These are phyloP conservation scores for Diadophis punctatus DNA, from an alignment of 2,113 vertebrate genomes.

Conservation along the genomic window DNA sequence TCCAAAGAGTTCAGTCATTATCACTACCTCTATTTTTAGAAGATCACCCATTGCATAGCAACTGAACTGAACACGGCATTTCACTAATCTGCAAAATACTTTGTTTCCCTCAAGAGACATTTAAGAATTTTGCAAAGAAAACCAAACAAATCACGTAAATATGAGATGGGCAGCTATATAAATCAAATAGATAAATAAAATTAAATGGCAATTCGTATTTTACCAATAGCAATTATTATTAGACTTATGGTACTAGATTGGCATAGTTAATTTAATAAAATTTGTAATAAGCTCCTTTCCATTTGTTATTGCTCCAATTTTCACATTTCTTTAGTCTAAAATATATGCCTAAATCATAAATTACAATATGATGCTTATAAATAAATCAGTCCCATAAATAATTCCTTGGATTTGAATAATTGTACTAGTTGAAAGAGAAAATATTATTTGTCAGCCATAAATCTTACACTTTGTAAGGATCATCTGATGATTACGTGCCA, in stretches of 20 bases:
- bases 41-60: neutral
- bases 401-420: neutral
- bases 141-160: neutral
- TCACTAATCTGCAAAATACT: neutral
- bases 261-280: neutral
- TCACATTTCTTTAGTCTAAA: neutral
- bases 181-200: no score
- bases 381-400: neutral
- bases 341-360: neutral
- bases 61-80: neutral
- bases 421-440: no score
- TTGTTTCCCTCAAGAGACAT: neutral
- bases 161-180: neutral
- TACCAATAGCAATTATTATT: neutral
- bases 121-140: neutral
- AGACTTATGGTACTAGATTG: neutral
- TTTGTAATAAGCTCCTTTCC: no score
- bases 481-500: no score
- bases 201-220: neutral
- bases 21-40: neutral
- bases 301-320: neutral
- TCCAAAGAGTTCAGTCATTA: constrained; percentile 15
- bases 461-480: no score
- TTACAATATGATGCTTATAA: neutral
- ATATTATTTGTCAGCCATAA: no score